Evolutionary conservation across 2,797 vertebrate species (phyloP).

Genomic region (Rhadinocentrus ornatus): DNA sequence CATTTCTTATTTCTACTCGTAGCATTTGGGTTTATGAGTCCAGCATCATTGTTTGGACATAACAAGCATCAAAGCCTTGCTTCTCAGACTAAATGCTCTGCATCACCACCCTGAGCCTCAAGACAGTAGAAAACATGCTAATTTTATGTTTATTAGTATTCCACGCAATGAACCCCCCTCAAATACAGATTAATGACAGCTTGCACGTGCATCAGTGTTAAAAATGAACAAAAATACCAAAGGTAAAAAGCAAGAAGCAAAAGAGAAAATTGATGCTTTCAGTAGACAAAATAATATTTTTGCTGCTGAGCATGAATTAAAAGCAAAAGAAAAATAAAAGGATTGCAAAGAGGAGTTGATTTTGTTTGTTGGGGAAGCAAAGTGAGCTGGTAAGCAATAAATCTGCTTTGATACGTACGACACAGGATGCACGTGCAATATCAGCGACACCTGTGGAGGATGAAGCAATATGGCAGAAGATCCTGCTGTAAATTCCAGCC

Average conservation of each 20-base stretch:
- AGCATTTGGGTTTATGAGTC: conserved; percentile 62
- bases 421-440: conserved; percentile 7
- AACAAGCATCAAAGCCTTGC: conserved; percentile 8
- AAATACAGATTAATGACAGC: background rate
- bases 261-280: conserved; percentile 8
- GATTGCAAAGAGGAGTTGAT: conserved; percentile 21
- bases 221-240: background rate
- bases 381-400: conserved; percentile 16
- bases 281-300: background rate
- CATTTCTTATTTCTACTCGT: too few relatives aligned
- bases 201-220: background rate
- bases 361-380: conserved; percentile 13
- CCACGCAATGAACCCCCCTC: background rate
- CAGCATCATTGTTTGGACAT: conserved; percentile 12
- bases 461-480: conserved; percentile 11
- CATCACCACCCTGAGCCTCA: conserved; percentile 5
- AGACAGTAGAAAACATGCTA: conserved; percentile 1
- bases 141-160: background rate
- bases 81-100: conserved; percentile 14
- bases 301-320: background rate
- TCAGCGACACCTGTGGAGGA: conserved; percentile 22
- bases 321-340: background rate
- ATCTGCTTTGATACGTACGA: background rate
- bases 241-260: background rate
- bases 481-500: conserved; percentile 8